These are phyloP conservation scores for Protobothrops mucrosquamatus DNA, from an alignment of 2,113 vertebrate species.

Conservation along the genomic window DNA sequence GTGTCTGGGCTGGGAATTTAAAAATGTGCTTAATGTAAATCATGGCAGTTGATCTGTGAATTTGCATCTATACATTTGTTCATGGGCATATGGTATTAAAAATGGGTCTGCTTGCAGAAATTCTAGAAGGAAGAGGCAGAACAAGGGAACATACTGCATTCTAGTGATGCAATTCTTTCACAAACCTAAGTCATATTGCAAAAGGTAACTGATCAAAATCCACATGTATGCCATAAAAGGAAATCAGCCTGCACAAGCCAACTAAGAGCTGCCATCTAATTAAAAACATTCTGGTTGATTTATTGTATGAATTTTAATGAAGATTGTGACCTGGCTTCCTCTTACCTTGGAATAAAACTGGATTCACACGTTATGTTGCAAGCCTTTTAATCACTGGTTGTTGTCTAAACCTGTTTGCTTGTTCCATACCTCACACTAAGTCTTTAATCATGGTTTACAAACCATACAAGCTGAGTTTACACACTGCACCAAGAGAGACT, in stretches of 20 bases:
- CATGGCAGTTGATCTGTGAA: accelerated
- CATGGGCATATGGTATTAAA: accelerated
- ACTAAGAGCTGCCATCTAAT: neutral
- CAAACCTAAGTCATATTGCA: neutral
- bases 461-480: neutral
- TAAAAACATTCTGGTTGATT: neutral
- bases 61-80: neutral
- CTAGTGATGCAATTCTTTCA: neutral
- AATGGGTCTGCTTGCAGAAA: neutral
- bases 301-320: neutral
- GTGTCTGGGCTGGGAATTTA: conserved; percentile 60
- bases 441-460: neutral
- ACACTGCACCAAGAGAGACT: neutral
- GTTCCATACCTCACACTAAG: neutral
- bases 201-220: neutral
- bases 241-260: neutral
- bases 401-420: neutral
- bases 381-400: neutral
- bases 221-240: neutral
- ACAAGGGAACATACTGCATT: neutral
- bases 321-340: neutral
- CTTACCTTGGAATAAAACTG: neutral
- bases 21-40: conserved; percentile 42
- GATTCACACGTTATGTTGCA: neutral
- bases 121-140: neutral